Percentiles rank a stretch among this genome's conserved stretches.
These are phyloP conservation scores for Ceratothoa steindachneri DNA, from an alignment of 2,888 invertebrate species.

Conservation along the genomic window DNA sequence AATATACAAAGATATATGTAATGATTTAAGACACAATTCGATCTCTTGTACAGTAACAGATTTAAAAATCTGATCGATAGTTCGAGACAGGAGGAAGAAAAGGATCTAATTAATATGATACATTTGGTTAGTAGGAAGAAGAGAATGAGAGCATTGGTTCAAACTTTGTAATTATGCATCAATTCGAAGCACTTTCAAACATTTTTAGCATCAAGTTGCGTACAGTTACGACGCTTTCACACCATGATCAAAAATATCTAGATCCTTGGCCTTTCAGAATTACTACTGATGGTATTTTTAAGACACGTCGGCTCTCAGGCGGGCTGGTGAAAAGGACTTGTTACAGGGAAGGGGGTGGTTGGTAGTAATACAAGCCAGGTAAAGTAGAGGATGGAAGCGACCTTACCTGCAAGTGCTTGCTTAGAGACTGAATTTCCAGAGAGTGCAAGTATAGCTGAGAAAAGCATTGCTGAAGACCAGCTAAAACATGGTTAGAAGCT, in stretches of 20 bases:
- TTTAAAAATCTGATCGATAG: too few species aligned
- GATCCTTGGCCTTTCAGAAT: too few species aligned
- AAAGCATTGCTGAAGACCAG: constrained; percentile 42
- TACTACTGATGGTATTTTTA: too few species aligned
- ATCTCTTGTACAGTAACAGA: too few species aligned
- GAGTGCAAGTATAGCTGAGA: constrained; percentile 44
- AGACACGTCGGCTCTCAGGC: too few species aligned
- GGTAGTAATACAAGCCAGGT: not conserved
- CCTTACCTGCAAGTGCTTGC: constrained; percentile 47
- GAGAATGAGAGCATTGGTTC: not conserved
- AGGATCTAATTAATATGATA: not conserved
- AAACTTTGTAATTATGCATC: not conserved
- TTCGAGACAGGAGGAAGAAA: too few species aligned
- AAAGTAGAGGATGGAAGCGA: not conserved
- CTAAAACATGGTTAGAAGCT: constrained; percentile 7
- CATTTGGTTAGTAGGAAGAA: constrained; percentile 4
- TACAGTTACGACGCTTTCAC: too few species aligned
- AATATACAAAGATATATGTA: too few species aligned
- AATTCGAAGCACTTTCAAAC: constrained; percentile 3
- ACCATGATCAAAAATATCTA: too few species aligned
- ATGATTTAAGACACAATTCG: too few species aligned
- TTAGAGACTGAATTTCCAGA: constrained; percentile 44
- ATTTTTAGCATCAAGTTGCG: too few species aligned
- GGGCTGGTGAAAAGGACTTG: not conserved
- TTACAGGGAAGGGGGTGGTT: not conserved